A percentile compares a stretch with the other conserved stretches of the same genome.
Conservation (phyloP, 2,797 vertebrate genomes). For the Neosalanx taihuensis region DNA sequence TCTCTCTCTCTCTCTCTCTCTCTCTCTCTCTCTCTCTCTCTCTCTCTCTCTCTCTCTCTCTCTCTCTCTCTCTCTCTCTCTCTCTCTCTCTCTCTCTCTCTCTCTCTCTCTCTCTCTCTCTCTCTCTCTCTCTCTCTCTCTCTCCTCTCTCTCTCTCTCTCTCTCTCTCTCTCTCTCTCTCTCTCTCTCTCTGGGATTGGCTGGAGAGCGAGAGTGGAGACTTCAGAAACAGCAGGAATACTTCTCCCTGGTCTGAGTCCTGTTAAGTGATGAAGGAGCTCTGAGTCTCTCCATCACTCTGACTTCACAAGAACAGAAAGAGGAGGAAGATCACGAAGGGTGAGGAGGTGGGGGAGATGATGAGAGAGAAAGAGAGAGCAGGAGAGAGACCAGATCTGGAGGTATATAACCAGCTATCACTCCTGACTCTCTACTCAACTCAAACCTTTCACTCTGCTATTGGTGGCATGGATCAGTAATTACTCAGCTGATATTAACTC, state of each 20-base stretch:
- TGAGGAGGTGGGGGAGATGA: background rate
- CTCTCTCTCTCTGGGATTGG: constrained; percentile 37
- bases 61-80: background rate
- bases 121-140: background rate
- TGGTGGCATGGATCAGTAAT: too few relatives aligned
- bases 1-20: background rate
- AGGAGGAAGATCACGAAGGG: too few relatives aligned
- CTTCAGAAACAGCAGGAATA: constrained; percentile 49
- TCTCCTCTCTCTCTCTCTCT: background rate
- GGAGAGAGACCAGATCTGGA: background rate
- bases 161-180: background rate
- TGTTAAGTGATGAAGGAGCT: constrained; percentile 48
- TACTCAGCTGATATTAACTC: too few relatives aligned
- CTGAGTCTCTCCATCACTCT: constrained; percentile 9
- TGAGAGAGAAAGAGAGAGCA: background rate
- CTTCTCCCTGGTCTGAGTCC: constrained; percentile 40
- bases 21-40: background rate
- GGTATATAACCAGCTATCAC: background rate
- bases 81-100: background rate
- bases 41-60: background rate
- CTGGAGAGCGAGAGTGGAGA: constrained; percentile 47
- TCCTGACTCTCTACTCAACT: too few relatives aligned
- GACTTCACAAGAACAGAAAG: too few relatives aligned
- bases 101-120: background rate
- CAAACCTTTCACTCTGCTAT: too few relatives aligned